Base-by-base conservation (phyloP, 92 coral and sea anemone genomes). In the Porites lobata region DNA sequence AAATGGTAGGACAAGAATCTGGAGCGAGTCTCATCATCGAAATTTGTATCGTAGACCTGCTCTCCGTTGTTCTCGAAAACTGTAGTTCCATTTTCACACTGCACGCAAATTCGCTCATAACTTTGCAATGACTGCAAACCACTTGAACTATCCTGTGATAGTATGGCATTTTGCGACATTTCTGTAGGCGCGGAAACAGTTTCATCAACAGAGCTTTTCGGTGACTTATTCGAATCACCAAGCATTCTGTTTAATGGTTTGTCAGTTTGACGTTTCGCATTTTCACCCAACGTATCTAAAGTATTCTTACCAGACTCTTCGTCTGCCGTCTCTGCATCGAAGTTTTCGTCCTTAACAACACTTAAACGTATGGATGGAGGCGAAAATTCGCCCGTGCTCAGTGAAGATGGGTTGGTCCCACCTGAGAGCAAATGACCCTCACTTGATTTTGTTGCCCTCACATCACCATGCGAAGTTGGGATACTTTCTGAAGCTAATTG, bases 1-100 rank as follows among this genome's bases (percentile, higher is more conserved):
- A 90, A 93, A 90, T 78, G 90, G 51, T 57, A 79, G 4, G 80
- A 69, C 64, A 93, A 56, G 79, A 93, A 93, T 66, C 50, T 56
- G 65, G 90, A 86, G 51, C 96, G 81, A 57, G 7, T 54, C 19
- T 17, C 69, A 85, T 92, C 95, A 20, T 17, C 26, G n/a, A 69
- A 47, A 1, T 84, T 84, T 50, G 47, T 38, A 18, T 43, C n/a
- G 6, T 58, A 6, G 17, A n/a, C 71, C 38, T 5, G 13, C 12
- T 11, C 18, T 13, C 1, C 12, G 51, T 38, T 9, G 11, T 7
- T 57, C 3, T 9, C 20, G 47, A 32, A 38, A 38, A 82, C 71
- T 57, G 86, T 58, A 69, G 50, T 69, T 70, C 61, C 43, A n/a
- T 57, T 58, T 38, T 69, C 24, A 69, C 86, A 82, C 19, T 56